Percentiles rank a stretch among this genome's conserved stretches.
These are phyloP conservation scores for Hydropsyche betteni DNA, from an alignment of 2,888 invertebrate species.

Conservation along the genomic window DNA sequence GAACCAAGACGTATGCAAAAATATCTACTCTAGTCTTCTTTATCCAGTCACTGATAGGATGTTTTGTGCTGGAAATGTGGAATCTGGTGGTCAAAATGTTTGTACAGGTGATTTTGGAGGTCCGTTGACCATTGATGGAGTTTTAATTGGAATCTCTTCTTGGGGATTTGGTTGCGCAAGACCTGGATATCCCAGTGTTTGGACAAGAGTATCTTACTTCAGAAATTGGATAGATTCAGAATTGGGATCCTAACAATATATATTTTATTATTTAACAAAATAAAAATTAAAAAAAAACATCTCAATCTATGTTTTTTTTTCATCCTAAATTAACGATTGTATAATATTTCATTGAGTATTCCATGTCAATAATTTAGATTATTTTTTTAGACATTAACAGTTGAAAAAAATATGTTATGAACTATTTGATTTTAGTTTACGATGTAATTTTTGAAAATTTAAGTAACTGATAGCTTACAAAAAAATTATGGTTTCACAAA, in stretches of 20 bases:
- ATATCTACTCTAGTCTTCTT: slow-evolving; percentile 51
- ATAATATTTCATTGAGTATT: neutral
- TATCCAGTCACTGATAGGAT: slow-evolving; percentile 58
- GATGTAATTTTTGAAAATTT: too few species aligned
- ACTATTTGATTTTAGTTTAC: too few species aligned
- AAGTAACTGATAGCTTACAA: too few species aligned
- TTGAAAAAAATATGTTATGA: neutral
- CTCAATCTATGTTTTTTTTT: neutral
- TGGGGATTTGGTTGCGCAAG: slow-evolving; percentile 66
- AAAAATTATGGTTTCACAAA: too few species aligned
- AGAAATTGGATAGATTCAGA: slow-evolving; percentile 57
- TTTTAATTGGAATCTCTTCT: slow-evolving; percentile 66
- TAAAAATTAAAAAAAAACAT: neutral
- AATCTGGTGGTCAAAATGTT: slow-evolving; percentile 57
- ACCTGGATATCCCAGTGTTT: slow-evolving; percentile 63
- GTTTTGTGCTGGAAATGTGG: slow-evolving; percentile 61
- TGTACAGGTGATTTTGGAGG: slow-evolving; percentile 68
- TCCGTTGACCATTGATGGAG: slow-evolving; percentile 60
- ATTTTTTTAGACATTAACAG: too few species aligned
- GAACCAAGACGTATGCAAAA: slow-evolving; percentile 37
- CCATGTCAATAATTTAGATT: too few species aligned
- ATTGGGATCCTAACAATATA: too few species aligned
- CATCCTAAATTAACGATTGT: neutral
- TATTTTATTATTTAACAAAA: too few species aligned
- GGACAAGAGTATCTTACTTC: slow-evolving; percentile 60